Evolutionary conservation across 2,888 invertebrate species (phyloP).

Genomic region (Cistogaster globosa): DNA sequence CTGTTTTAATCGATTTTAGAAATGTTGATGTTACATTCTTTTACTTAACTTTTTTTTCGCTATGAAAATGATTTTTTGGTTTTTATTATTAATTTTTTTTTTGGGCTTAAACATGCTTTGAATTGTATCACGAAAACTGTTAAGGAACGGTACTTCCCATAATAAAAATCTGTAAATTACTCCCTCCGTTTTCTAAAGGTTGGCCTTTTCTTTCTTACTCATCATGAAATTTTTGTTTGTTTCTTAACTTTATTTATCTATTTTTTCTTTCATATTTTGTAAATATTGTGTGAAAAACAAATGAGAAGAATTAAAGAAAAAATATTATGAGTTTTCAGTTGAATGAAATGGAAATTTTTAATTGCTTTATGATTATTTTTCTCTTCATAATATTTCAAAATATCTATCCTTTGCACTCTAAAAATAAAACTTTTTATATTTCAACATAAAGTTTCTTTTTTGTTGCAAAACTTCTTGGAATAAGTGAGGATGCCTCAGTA

Average conservation of each 20-base stretch:
- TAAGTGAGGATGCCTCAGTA: constrained; percentile 11
- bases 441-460: constrained; percentile 10
- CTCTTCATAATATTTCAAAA: constrained; percentile 1
- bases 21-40: too few relatives aligned
- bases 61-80: too few relatives aligned
- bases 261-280: constrained; percentile 44
- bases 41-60: too few relatives aligned
- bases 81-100: too few relatives aligned
- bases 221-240: constrained; percentile 33
- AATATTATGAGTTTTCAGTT: constrained; percentile 74
- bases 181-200: background rate
- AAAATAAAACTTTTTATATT: background rate
- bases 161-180: too few relatives aligned
- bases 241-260: background rate
- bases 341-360: constrained; percentile 82
- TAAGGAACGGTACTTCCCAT: too few relatives aligned
- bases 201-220: constrained; percentile 43
- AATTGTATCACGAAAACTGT: too few relatives aligned
- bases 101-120: too few relatives aligned
- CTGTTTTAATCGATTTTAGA: too few relatives aligned
- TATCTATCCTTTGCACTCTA: background rate
- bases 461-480: constrained; percentile 1
- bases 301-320: constrained; percentile 15
- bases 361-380: constrained; percentile 75
- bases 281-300: constrained; percentile 53